Percentiles rank a stretch among this genome's conserved stretches.
phyloP scores from a whole-genome alignment of 2,888 invertebrate species.

The Nineta flava region DNA sequence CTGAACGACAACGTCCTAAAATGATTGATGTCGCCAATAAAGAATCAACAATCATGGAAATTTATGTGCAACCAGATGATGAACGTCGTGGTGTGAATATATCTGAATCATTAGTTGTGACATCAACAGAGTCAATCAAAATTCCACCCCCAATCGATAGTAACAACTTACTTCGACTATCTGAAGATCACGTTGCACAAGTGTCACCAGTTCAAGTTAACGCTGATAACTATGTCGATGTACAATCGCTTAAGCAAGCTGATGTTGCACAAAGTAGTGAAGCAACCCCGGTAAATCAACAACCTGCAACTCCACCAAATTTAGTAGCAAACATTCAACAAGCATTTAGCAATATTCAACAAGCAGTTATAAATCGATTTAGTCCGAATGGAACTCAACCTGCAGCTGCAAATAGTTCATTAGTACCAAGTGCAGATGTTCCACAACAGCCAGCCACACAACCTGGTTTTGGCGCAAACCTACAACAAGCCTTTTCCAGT shows the following conservation, averaged over 20 bases:
- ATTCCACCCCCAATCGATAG: not conserved
- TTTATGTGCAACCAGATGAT: not conserved
- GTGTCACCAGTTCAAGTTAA: not conserved
- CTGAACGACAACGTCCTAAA: not conserved
- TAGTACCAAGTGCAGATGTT: too few species aligned
- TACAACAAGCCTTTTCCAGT: not conserved
- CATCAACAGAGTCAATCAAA: not conserved
- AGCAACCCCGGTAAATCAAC: not conserved
- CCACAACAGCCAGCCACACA: not conserved
- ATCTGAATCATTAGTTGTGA: not conserved
- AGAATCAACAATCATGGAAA: not conserved
- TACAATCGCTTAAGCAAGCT: not conserved
- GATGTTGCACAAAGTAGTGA: too few species aligned
- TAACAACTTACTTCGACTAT: not conserved
- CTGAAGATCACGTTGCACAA: constrained; percentile 5
- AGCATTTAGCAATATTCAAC: not conserved
- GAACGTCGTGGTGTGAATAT: not conserved
- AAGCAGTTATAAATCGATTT: constrained; percentile 2
- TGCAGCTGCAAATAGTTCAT: not conserved
- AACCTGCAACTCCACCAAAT: not conserved
- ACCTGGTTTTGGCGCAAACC: too few species aligned
- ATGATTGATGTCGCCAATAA: not conserved
- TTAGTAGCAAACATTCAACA: not conserved
- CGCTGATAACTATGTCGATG: not conserved
- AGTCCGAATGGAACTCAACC: not conserved